Base-by-base conservation (phyloP, 30 jellyfish, hydroid and myxozoan species). In the Aurelia aurita region DNA sequence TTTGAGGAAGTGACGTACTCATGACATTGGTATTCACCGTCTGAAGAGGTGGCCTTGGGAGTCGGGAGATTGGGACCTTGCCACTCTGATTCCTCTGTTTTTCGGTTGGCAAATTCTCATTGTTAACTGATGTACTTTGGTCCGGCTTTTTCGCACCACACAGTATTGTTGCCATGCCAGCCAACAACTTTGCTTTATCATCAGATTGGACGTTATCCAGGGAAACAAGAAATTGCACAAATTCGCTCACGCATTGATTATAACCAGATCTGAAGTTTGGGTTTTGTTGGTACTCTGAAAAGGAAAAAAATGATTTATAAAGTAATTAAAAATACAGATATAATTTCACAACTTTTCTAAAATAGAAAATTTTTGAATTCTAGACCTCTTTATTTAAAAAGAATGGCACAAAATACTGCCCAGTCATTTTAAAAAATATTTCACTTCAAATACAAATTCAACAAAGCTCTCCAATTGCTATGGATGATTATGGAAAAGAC, bases 201-300 rank as follows among this genome's bases (percentile, higher is more conserved):
- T 81, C 91, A n/a, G 84, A 31, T 5, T 68, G 63, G 22, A 81
- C 75, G 74, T 28, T 65, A 5, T 81, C 91, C 21, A 81, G 74
- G 22, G 85, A 66, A 51, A 81, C 47, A n/a, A 81, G 70, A 13
- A 81, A 81, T 60, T 81, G 84, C 19, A 81, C 91, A 43, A 81
- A 81, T 55, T 81, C 91, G 53, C 84, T 81, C 68, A 81, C 91
- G 14, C 91, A 81, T 69, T 81, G 91, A 39, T 81, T 81, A 72
- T 81, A 81, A 5, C 91, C 91, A 1, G 85, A 69, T 43, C 84
- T 80, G 70, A 66, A 81, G 27, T 58, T 81, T 18, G 91, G 91
- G 28, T 81, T 81, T 35, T 81, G 78, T 55, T 81, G 84, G 54
- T 81, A 81, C 21, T 81, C 91, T 81, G 53, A 47, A 69, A 80